Base-by-base conservation (phyloP, 2,113 vertebrate species). In the Eurypyga helias region DNA sequence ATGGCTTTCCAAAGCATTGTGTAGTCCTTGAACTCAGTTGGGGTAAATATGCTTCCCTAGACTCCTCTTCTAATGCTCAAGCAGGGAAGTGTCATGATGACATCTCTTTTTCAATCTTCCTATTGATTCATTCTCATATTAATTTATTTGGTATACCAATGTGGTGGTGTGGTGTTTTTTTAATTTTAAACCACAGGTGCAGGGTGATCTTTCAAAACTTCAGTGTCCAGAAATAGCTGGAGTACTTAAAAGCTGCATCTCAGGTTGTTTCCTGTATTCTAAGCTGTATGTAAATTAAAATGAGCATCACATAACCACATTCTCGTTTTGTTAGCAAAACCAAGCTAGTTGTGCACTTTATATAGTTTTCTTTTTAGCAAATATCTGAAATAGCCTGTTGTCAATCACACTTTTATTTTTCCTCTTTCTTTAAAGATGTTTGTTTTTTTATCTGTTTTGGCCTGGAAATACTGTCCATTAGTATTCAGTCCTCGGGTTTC, bases 291-390 rank as follows among this genome's bases (percentile, higher is more conserved):
- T 57, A 79, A 78, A 76, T 82, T 62, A 41, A 75, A 89, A 36
- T 64, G 24, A 95, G 57, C 34, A 76, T 15, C 54, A n/a, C 31
- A 45, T 95, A 67, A 73, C 51, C 43, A 71, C 60, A 9, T 73
- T 83, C 76, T 73, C 77, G 15, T 49, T 89, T 71, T 28, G 52
- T 69, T 85, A 89, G 62, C 61, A 83, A 82, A 95, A 67, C 29
- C 26, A 84, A 87, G 26, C 55, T 84, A 48, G 8, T 79, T 71
- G 28, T 92, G 93, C 93, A 97, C 93, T 97, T 97, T 89, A 96
- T 79, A 21, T 36, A 57, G 17, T 54, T 21, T 84, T 93, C 29
- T 95, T 29, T 54, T 48, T 94, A 51, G 54, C 67, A 83, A 91
- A 48, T 83, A 75, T 7, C 51, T 92, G 64, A 87, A 90, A 70